Evolutionary conservation across 1,140 invertebrate species (phyloP).

Genomic region (Megalopta genalis): DNA sequence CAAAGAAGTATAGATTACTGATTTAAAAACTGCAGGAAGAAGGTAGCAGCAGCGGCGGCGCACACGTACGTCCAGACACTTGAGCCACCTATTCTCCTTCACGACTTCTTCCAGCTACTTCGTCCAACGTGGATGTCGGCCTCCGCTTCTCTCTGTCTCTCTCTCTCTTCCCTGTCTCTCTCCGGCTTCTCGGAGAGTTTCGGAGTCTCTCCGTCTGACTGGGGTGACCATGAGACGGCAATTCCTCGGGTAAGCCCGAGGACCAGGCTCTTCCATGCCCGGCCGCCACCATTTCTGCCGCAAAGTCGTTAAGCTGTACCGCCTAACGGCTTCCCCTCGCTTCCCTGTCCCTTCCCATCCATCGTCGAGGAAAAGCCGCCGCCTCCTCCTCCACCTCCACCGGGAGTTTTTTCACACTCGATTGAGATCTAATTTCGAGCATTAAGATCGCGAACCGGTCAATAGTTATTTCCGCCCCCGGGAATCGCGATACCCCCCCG

Average conservation of each 20-base stretch:
- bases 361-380: no score
- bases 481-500: neutral
- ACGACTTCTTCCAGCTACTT: slow-evolving; percentile 1
- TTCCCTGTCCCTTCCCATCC: no score
- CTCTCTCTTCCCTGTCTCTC: neutral
- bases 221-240: neutral
- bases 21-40: no score
- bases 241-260: neutral
- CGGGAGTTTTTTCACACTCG: slow-evolving; percentile 30
- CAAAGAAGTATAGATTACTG: no score
- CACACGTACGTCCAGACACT: neutral
- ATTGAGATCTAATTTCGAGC: slow-evolving; percentile 38
- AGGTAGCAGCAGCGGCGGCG: no score
- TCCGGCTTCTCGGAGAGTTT: neutral
- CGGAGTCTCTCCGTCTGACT: neutral
- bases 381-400: no score
- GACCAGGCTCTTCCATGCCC: neutral
- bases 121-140: neutral
- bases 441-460: slow-evolving; percentile 27
- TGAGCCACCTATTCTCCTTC: slow-evolving; percentile 9
- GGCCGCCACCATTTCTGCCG: neutral
- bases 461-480: slow-evolving; percentile 11
- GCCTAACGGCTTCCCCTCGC: neutral
- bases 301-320: slow-evolving; percentile 8
- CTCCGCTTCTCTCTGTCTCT: neutral